Percentiles rank a stretch among this genome's conserved stretches.
Evolutionary conservation across 2,797 vertebrate genomes (phyloP).

Genomic region (Anguilla megastoma): DNA sequence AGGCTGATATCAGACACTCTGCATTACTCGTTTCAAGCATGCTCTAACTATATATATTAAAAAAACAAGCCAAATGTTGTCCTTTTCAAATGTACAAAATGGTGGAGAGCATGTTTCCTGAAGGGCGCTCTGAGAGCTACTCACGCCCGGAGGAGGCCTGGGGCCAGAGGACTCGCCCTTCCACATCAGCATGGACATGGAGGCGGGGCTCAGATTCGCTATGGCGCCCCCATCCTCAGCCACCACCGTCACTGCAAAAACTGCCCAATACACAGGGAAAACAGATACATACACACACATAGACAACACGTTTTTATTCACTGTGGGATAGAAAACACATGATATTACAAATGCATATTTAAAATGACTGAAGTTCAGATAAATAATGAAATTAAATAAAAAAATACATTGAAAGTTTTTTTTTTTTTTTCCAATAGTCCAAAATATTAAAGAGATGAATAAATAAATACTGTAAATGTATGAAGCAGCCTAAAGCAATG

Average conservation of each 20-base stretch:
- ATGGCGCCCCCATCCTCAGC: slow-evolving; percentile 84
- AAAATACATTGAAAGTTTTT: background rate
- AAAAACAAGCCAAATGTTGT: background rate
- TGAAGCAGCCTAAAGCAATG: background rate
- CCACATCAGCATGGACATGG: slow-evolving; percentile 83
- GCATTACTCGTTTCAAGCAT: background rate
- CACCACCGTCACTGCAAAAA: slow-evolving; percentile 83
- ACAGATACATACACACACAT: background rate
- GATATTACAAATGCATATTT: background rate
- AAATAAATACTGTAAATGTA: background rate
- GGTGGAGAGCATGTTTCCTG: background rate
- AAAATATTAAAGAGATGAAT: too few relatives aligned
- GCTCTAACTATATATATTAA: background rate
- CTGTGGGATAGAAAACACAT: background rate
- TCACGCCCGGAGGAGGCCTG: slow-evolving; percentile 66
- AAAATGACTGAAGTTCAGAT: background rate
- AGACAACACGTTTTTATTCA: background rate
- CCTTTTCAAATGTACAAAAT: background rate
- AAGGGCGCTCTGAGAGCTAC: slow-evolving; percentile 44
- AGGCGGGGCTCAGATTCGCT: slow-evolving; percentile 74
- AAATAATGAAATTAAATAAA: background rate
- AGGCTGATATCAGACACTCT: background rate
- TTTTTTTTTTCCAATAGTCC: too few relatives aligned
- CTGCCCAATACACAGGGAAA: slow-evolving; percentile 61
- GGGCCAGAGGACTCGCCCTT: slow-evolving; percentile 51